Base-by-base conservation (phyloP, 2,888 invertebrate species). In the Agrilus biguttatus region DNA sequence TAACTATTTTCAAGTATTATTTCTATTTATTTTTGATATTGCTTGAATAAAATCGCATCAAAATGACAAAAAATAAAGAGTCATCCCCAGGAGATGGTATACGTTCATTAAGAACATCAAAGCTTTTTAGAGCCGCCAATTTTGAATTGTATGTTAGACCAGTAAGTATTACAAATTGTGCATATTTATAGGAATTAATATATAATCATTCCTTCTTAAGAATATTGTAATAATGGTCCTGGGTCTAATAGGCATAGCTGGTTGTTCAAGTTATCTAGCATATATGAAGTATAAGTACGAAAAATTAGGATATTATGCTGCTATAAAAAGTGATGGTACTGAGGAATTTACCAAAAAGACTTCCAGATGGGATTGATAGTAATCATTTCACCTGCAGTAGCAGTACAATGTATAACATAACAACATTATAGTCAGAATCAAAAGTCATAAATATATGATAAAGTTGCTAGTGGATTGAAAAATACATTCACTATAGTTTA, bases 101-200 rank as follows among this genome's bases (percentile, higher is more conserved):
- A 41, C 70, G 84, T 47, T 84, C 84, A 2, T 62, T 88, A 49
- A 73, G 68, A 64, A 80, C 84, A 13, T 82, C 84, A 3, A 75
- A 72, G 52, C 72, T 85, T 28, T 93, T 93, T 62, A 74, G 83
- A 57, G 75, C 80, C 23, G 70, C 90, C 0, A 93, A 93, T 68
- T 92, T 85, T 67, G 92, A 93, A 66, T 70, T 93, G 2, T 93
- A 90, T 62, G 77, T 81, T 0, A 88, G 82, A 66, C 92, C 90
- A 47, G 92, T 92, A 73, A 75, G 81, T 69, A 37, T 10, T 10
- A 36, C 17, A 14, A 17, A 35, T 17, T 32, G n/a, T 37, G 12
- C 39, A 35, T 39, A 6, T 28, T 35, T 39, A 19, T 14, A 43
- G 14, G 6, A 42, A 42, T 23, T 45, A 42, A 35, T 17, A 43